Base-by-base conservation (phyloP, 2,113 vertebrate genomes). In the Anarrhichthys ocellatus region DNA sequence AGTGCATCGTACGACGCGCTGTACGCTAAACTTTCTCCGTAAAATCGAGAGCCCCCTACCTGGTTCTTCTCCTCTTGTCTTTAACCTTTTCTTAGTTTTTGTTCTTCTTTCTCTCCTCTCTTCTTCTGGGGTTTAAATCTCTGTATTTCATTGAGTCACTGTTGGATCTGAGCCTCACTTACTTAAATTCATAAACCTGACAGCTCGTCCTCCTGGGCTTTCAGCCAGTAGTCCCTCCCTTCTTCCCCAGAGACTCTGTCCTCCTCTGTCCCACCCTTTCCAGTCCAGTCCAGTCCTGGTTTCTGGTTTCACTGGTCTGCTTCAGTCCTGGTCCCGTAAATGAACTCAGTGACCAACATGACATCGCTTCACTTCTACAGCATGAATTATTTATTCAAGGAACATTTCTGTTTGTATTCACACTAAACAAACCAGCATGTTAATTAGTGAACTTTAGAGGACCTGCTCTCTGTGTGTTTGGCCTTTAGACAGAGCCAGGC, bases 81-180 rank as follows among this genome's bases (percentile, higher is more conserved):
- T 34, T 34, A 3, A 4, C 32, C 32, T 32, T 32, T 32, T 4
- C 4, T 32, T 32, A 32, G 9, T 5, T 6, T 44, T 24, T 42
- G 1, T 11, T n/a, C 3, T 1, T 24, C 4, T 13, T 22, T 3
- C 6, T 22, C 20, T 3, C 27, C 10, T 14, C 1, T 18, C 8
- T 58, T 8, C 40, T 67, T 29, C 24, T 63, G 44, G 14, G n/a
- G 15, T 65, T 76, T 76, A 65, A 32, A 76, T 48, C 17, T 79
- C 46, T 63, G 24, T 18, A 6, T 64, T n/a, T 58, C 63, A 15
- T 27, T 78, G 78, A 73, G 24, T 78, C 76, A 52, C 20, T 9
- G 63, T 46, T 86, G 84, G 70, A 64, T 65, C n/a, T 14, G n/a
- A 78, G 50, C 73, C 66, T 34, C 2, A 2, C 62, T 72, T 20